phyloP scores from a whole-genome alignment of 2,888 invertebrate genomes.

The Tipula unca region DNA sequence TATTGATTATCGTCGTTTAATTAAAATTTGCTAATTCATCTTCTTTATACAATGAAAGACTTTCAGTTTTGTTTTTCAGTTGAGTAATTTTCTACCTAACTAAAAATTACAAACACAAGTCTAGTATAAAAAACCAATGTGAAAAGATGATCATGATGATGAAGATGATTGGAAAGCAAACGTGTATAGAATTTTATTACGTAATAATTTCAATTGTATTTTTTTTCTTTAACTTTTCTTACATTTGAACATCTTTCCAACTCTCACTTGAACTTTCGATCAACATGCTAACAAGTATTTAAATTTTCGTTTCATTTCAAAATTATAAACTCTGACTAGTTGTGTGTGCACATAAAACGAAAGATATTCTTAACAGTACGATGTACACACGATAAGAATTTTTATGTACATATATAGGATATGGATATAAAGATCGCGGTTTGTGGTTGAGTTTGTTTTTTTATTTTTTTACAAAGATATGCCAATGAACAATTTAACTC shows the following conservation, averaged over 20 bases:
- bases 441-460: neutral
- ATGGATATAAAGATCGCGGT: neutral
- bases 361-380: neutral
- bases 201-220: neutral
- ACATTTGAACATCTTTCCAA: neutral
- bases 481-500: neutral
- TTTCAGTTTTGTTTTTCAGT: neutral
- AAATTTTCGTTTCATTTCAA: neutral
- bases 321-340: neutral
- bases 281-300: conserved; percentile 8
- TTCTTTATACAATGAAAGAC: neutral
- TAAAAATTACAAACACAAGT: neutral
- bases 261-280: conserved; percentile 14
- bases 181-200: neutral
- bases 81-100: neutral
- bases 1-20: neutral
- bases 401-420: neutral
- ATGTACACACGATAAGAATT: neutral
- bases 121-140: neutral
- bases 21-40: neutral
- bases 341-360: neutral
- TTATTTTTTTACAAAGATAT: neutral
- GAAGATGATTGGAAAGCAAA: conserved; percentile 8
- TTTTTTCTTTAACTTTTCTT: neutral
- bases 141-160: neutral